Evolutionary conservation across 2,113 vertebrate species (phyloP), one percentile per base, ranked within the genome.

Genomic region (Neopipo cinnamomea): DNA sequence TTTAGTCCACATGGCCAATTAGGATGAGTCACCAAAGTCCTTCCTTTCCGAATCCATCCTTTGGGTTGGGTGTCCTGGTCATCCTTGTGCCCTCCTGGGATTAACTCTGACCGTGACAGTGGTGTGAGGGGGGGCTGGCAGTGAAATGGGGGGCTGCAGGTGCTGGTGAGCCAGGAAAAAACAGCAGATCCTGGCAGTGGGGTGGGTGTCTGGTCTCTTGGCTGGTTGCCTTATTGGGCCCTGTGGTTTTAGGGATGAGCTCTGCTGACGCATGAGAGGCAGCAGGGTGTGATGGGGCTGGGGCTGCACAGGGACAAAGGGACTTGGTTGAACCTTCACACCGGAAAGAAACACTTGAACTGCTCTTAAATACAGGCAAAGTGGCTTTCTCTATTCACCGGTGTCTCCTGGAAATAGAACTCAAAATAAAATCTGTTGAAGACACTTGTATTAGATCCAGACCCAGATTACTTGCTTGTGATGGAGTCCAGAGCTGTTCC

Each of bases 11-110:
- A 12, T 24, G 65, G 70, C 68, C 79, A 77, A 87, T 93, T 94
- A 92, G 94, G 96, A 72, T 72, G 83, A 96, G 77, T 80, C 73
- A 92, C 58, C 83, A 86, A 94, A 75, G 70, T 91, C 49, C 90
- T 88, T 75, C 65, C 68, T 84, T 39, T 76, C 33, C 2, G 20
- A 87, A 78, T 31, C 17, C 37, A 37, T 44, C 16, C 14, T 42
- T 58, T 0, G 1, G 13, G 8, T 18, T 41, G 53, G 21, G 8
- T 46, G 15, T 73, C 53, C 85, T 33, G 11, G 55, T 16, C 41
- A 11, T 20, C n/a, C 46, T n/a, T 18, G 33, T 14, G 19, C 12
- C 33, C 25, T 73, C 56, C 31, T 14, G 42, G 58, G 39, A 63
- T 62, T 56, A 73, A 66, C 27, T 47, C 28, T 2, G 2, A 53